These are phyloP conservation scores for Catostomus latipinnis DNA, from an alignment of 2,797 vertebrate species.

Conservation along the genomic window DNA sequence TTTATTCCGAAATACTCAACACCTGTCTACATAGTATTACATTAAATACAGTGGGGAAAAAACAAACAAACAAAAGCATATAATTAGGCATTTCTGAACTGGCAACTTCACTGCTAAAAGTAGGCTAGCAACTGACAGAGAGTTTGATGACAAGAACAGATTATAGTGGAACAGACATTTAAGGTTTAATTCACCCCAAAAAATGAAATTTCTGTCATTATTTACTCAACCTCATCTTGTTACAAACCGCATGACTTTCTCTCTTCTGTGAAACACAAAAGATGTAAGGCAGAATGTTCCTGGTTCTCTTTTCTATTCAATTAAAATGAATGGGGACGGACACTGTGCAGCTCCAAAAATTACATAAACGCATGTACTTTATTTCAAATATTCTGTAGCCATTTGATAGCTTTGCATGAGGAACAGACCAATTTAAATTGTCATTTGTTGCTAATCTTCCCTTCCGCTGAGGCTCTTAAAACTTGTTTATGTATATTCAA, in stretches of 20 bases:
- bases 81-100: constrained; percentile 31
- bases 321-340: background rate
- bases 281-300: background rate
- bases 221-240: background rate
- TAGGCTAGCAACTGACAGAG: background rate
- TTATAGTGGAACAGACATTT: background rate
- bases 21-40: constrained; percentile 13
- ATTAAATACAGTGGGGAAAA: constrained; percentile 26
- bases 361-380: too few relatives aligned
- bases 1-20: constrained; percentile 19
- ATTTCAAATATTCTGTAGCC: too few relatives aligned
- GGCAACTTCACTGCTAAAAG: constrained; percentile 4
- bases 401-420: too few relatives aligned
- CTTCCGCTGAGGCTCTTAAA: too few relatives aligned
- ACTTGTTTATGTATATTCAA: too few relatives aligned
- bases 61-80: background rate
- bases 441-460: too few relatives aligned
- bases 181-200: too few relatives aligned
- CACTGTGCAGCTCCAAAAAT: background rate
- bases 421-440: too few relatives aligned
- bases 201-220: background rate
- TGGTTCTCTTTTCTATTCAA: background rate
- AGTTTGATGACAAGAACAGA: too few relatives aligned
- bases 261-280: background rate
- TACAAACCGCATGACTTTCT: background rate